These are phyloP conservation scores for Nyleta sp. DNA, from an alignment of 2,888 invertebrate genomes.

Conservation along the genomic window DNA sequence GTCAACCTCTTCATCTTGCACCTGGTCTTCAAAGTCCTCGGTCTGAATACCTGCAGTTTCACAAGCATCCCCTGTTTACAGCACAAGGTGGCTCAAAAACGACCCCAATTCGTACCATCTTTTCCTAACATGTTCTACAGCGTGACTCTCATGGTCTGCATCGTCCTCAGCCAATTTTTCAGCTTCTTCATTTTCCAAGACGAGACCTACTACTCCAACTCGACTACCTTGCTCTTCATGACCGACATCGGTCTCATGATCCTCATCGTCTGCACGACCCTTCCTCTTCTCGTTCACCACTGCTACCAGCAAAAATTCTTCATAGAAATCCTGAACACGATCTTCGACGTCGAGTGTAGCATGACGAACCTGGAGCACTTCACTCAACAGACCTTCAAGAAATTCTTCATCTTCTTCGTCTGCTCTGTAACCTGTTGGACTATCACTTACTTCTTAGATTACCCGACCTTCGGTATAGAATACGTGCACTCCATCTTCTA, in stretches of 20 bases:
- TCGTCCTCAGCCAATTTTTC: not conserved
- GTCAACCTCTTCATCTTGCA: not conserved
- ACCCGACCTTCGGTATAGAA: slow-evolving; percentile 1
- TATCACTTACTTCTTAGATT: not conserved
- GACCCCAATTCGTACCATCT: not conserved
- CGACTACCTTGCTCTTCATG: not conserved
- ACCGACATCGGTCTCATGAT: slow-evolving; percentile 12
- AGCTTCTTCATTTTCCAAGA: slow-evolving; percentile 3
- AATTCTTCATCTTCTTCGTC: slow-evolving; percentile 5
- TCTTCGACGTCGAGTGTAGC: not conserved
- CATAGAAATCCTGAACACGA: not conserved
- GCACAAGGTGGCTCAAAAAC: not conserved
- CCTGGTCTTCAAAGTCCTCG: slow-evolving; percentile 10
- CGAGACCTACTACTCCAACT: not conserved
- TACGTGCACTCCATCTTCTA: not conserved
- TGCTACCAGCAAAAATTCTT: slow-evolving; percentile 1
- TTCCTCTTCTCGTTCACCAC: not conserved
- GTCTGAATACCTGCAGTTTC: not conserved
- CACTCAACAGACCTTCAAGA: not conserved
- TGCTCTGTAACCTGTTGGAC: not conserved
- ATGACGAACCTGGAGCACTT: not conserved
- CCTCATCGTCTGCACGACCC: not conserved
- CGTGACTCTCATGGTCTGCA: not conserved
- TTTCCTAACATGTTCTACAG: slow-evolving; percentile 9
- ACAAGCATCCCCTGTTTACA: not conserved